A percentile compares a stretch with the other conserved stretches of the same genome.
phyloP scores from a whole-genome alignment of 2,797 vertebrate species.

The Melanotaenia maccullochi region DNA sequence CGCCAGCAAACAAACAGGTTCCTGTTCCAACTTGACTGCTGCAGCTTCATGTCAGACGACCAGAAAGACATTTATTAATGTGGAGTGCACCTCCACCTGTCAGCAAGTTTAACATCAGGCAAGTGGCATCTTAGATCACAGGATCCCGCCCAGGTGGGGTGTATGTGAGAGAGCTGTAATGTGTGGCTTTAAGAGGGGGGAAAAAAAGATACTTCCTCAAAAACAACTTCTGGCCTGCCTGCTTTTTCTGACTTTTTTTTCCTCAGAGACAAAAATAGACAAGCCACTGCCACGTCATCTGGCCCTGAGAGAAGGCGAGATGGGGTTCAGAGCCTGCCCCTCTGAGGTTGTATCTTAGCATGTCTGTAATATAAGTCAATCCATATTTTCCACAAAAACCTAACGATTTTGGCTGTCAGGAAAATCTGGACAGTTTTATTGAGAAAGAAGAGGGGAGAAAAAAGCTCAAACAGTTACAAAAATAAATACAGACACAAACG shows the following conservation, averaged over 20 bases:
- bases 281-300: constrained; percentile 83
- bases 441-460: constrained; percentile 42
- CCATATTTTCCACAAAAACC: constrained; percentile 57
- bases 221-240: constrained; percentile 73
- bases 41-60: constrained; percentile 20
- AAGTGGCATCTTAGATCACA: constrained; percentile 28
- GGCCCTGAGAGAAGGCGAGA: constrained; percentile 58
- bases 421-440: constrained; percentile 71
- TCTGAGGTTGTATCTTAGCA: constrained; percentile 31
- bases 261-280: constrained; percentile 81
- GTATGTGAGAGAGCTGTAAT: constrained; percentile 53
- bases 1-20: constrained; percentile 54
- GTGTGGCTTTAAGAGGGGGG: constrained; percentile 52
- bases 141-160: constrained; percentile 50
- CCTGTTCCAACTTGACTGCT: constrained; percentile 72
- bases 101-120: constrained; percentile 21
- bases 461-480: constrained; percentile 61
- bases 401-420: constrained; percentile 27
- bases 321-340: constrained; percentile 57
- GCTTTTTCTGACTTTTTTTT: constrained; percentile 61
- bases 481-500: constrained; percentile 76
- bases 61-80: constrained; percentile 23
- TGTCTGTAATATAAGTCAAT: constrained; percentile 56
- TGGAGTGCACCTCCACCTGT: constrained; percentile 27
- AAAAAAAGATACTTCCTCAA: constrained; percentile 59